Evolutionary conservation across 2,797 vertebrate species (phyloP).

Genomic region (Coregonus sp.): DNA sequence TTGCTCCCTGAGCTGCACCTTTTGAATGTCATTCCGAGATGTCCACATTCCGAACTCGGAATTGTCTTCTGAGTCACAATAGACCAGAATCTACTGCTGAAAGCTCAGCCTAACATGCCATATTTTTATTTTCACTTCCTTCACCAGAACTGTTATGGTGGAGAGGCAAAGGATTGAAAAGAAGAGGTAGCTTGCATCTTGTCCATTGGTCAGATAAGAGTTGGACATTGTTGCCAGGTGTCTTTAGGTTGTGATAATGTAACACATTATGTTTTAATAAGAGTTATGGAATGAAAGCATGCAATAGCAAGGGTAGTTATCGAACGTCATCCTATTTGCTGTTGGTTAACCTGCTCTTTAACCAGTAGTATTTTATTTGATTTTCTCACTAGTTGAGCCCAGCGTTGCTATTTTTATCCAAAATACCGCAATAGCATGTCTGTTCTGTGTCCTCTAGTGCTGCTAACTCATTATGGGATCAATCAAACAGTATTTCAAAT

Average conservation of each 20-base stretch:
- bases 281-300: background rate
- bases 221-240: background rate
- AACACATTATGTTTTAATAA: background rate
- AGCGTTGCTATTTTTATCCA: background rate
- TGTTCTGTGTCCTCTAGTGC: background rate
- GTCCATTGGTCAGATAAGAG: background rate
- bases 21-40: constrained; percentile 13
- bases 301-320: background rate
- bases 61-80: constrained; percentile 17
- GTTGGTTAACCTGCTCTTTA: background rate
- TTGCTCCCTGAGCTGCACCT: constrained; percentile 11
- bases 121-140: background rate
- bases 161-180: background rate
- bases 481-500: background rate
- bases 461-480: background rate
- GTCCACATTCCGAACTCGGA: constrained; percentile 16
- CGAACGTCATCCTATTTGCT: background rate
- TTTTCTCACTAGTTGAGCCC: background rate
- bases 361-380: no score
- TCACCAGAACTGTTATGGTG: background rate
- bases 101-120: constrained; percentile 5
- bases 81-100: constrained; percentile 4
- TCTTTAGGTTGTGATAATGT: background rate
- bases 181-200: background rate
- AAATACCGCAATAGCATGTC: background rate